phyloP scores from a whole-genome alignment of 2,113 vertebrate genomes.

The Oreotrochilus melanogaster region DNA sequence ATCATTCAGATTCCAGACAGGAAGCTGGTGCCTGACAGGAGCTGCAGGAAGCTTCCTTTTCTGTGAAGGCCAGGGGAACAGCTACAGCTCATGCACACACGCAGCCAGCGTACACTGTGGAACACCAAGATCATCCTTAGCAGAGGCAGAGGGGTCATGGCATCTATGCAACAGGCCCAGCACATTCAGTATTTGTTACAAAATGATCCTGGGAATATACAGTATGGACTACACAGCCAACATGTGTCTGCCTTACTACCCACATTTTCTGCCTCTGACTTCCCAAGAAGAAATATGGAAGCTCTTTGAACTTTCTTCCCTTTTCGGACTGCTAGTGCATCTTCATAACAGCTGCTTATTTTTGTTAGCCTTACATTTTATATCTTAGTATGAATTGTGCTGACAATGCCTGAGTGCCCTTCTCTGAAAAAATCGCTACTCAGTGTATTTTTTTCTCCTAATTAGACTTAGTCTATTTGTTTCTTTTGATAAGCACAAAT shows the following conservation, averaged over 20 bases:
- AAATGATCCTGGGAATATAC: not conserved
- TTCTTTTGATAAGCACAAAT: not conserved
- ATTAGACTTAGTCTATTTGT: not conserved
- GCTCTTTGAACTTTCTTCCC: not conserved
- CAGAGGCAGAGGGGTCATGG: not conserved
- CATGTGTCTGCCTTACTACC: not conserved
- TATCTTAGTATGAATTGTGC: not conserved
- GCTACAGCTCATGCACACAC: accelerated
- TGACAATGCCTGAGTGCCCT: not conserved
- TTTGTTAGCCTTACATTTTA: not conserved
- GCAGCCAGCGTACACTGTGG: not conserved
- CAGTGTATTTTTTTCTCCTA: not conserved
- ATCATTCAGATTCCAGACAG: not conserved
- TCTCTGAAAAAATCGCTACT: not conserved
- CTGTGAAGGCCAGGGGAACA: not conserved
- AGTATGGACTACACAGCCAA: not conserved
- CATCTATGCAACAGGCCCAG: accelerated
- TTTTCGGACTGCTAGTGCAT: not conserved
- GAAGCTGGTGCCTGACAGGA: not conserved
- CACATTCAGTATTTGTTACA: not conserved
- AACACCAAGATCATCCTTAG: not conserved
- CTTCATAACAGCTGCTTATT: not conserved
- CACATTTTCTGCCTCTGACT: not conserved
- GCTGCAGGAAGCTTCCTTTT: not conserved
- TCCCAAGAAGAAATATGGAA: not conserved